Base-by-base conservation (phyloP, 2,888 invertebrate species). In the Drosophila subquinaria region DNA sequence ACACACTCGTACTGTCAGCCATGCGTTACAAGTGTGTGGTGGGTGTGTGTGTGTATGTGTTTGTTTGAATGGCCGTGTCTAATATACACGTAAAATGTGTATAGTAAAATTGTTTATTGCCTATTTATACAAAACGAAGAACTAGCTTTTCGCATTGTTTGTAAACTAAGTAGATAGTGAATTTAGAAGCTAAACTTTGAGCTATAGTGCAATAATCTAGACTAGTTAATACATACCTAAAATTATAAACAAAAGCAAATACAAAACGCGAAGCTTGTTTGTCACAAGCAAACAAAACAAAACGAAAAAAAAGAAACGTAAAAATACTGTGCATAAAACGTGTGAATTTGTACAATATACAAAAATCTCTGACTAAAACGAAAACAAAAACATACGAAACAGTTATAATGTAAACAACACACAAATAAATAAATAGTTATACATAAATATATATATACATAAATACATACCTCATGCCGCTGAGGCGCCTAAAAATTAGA, bases 301-400 rank as follows among this genome's bases (percentile, higher is more conserved):
- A 47, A 48, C 50, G 20, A 51, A 20, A 52, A 36, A 30, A 30
- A 52, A 36, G 17, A 48, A 48, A 20, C 48, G 15, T 33, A 30
- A 50, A 69, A 62, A 85, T 69, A 89, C 84, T 81, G 84, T 86
- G 88, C 83, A 86, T 82, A 73, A 78, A 82, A 79, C 73, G 69
- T 72, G 53, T 70, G 47, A 48, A 65, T 43, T 33, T 35, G 61
- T 48, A 48, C 69, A 55, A 51, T 57, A 74, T 68, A 81, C 52
- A 68, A 40, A 60, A 57, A 59, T 36, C 8, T 6, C 62, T 56
- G 64, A 60, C 33, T 45, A 61, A 52, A 52, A n/a, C 20, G 48
- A 40, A 56, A 61, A 36, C 45, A 36, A 27, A 13, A 27, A 43
- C 59, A 47, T 23, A 55, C 17, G 13, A 50, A 38, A 17, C 51